Evolutionary conservation across 2,797 vertebrate genomes (phyloP).

Genomic region (Cyprinella venusta): DNA sequence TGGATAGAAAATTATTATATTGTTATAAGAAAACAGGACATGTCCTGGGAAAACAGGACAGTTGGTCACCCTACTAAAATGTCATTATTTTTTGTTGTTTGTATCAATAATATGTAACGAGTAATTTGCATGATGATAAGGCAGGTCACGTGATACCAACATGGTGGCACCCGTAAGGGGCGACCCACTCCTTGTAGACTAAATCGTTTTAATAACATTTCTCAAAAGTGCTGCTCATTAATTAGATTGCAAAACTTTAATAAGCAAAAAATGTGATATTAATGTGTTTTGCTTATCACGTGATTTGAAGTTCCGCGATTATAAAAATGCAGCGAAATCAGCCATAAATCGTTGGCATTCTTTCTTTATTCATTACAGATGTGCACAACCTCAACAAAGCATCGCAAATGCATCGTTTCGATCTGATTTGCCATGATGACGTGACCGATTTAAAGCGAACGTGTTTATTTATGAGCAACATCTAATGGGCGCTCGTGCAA

Average conservation of each 20-base stretch:
- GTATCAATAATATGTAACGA: neutral
- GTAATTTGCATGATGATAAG: neutral
- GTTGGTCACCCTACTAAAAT: too few species aligned
- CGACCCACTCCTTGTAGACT: neutral
- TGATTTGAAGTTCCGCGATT: neutral
- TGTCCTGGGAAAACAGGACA: too few species aligned
- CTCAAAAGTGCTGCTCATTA: neutral
- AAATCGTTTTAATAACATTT: neutral
- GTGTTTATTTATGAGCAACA: neutral
- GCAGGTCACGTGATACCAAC: neutral
- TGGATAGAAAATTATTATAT: too few species aligned
- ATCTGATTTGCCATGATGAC: neutral
- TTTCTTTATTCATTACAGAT: constrained; percentile 12
- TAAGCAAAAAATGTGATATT: neutral
- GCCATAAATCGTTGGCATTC: neutral
- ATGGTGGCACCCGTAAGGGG: neutral
- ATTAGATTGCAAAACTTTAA: too few species aligned
- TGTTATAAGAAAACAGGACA: too few species aligned
- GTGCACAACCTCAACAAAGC: neutral
- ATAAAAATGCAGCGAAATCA: neutral
- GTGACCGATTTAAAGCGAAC: neutral
- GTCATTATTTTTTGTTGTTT: neutral
- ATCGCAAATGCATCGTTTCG: neutral
- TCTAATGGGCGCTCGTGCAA: neutral
- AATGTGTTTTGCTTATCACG: neutral